A percentile compares a stretch with the other conserved stretches of the same genome.
Evolutionary conservation across 2,797 vertebrate species (phyloP).

Genomic region (Loriculus beryllinus): DNA sequence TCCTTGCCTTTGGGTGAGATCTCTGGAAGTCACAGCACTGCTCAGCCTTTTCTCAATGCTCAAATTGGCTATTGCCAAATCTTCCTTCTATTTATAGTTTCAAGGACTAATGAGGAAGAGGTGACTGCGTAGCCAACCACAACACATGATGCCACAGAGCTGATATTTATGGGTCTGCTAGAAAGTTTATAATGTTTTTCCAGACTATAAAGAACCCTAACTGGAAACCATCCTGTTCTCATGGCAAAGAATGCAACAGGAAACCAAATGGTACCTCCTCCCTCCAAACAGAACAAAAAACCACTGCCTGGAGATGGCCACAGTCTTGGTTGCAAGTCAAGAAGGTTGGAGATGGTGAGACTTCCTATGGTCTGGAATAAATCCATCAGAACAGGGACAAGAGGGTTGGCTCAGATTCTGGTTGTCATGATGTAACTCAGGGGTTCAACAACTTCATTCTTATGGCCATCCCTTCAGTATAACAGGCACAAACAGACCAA

Average conservation of each 20-base stretch:
- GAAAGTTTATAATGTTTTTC: background rate
- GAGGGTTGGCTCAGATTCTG: rapidly evolving
- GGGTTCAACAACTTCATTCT: background rate
- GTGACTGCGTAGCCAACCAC: background rate
- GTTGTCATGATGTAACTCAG: background rate
- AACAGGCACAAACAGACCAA: background rate
- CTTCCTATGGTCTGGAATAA: background rate
- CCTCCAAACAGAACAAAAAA: background rate
- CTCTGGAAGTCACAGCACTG: background rate
- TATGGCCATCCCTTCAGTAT: background rate
- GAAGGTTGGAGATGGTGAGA: background rate
- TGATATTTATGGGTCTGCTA: background rate
- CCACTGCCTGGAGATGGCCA: background rate
- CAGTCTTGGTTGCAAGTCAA: background rate
- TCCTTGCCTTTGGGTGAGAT: background rate
- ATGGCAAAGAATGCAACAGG: background rate
- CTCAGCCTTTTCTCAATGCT: background rate
- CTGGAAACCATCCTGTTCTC: background rate
- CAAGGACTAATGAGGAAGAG: background rate
- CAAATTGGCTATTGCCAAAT: background rate
- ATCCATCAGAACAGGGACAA: background rate
- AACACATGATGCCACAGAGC: background rate
- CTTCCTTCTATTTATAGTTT: background rate
- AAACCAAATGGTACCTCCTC: background rate
- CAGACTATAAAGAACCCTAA: background rate